Percentiles rank a stretch among this genome's conserved stretches.
These are phyloP conservation scores for Colistium nudipinnis DNA, from an alignment of 2,113 vertebrate species.

Conservation along the genomic window DNA sequence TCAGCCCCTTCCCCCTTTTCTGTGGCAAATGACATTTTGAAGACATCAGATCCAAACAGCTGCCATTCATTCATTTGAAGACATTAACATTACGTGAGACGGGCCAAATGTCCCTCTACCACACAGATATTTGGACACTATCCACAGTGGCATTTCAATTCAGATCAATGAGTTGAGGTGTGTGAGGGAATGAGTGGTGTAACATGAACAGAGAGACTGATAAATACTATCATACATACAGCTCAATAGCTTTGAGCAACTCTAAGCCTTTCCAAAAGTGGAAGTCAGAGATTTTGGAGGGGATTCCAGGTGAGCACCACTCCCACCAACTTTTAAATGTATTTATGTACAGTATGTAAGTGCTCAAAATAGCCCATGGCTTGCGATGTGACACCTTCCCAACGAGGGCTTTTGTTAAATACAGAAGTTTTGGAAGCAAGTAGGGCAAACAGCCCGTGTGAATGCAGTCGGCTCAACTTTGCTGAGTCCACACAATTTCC, in stretches of 20 bases:
- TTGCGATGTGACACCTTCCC: constrained; percentile 9
- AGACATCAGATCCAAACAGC: constrained; percentile 54
- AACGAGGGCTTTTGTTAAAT: constrained; percentile 13
- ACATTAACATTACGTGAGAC: constrained; percentile 34
- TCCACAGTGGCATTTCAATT: constrained; percentile 65
- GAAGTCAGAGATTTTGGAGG: background rate
- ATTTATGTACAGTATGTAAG: background rate
- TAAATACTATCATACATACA: constrained; percentile 54
- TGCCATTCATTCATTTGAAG: constrained; percentile 47
- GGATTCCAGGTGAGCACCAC: constrained; percentile 14
- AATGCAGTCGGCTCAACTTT: constrained; percentile 52
- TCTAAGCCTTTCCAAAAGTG: background rate
- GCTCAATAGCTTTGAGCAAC: constrained; percentile 27
- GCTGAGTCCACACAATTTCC: constrained; percentile 63
- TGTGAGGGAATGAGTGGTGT: constrained; percentile 49
- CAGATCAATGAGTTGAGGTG: constrained; percentile 58
- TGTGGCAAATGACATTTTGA: constrained; percentile 41
- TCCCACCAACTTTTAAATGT: background rate
- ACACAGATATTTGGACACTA: constrained; percentile 42
- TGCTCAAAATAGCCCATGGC: background rate
- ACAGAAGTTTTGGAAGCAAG: constrained; percentile 39
- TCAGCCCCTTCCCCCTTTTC: constrained; percentile 36
- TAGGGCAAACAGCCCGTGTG: constrained; percentile 43
- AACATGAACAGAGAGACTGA: constrained; percentile 52
- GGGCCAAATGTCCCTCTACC: constrained; percentile 52